Conservation (phyloP, 2,888 invertebrate genomes). For the Schizotus pectinicornis region DNA sequence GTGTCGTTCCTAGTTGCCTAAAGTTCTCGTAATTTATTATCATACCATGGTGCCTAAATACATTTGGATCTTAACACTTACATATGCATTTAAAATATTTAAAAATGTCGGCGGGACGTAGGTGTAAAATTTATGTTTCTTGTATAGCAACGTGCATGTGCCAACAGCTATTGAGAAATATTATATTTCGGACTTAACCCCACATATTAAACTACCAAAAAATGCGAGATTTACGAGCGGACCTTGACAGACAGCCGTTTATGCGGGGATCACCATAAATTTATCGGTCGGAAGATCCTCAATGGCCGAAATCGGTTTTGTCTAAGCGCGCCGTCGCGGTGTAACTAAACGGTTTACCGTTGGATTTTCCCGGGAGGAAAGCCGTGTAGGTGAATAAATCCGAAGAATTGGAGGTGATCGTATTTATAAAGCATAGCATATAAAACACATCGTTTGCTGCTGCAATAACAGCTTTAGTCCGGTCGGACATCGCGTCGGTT, state of each 20-base stretch:
- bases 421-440: slow-evolving; percentile 40
- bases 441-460: slow-evolving; percentile 48
- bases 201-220: slow-evolving; percentile 35
- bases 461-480: slow-evolving; percentile 42
- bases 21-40: slow-evolving; percentile 7
- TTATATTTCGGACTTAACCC: slow-evolving; percentile 49
- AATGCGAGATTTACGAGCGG: slow-evolving; percentile 22
- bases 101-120: slow-evolving; percentile 33
- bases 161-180: slow-evolving; percentile 51
- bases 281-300: neutral
- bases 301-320: slow-evolving; percentile 2
- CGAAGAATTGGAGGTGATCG: slow-evolving; percentile 46
- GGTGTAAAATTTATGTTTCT: slow-evolving; percentile 46
- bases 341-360: too few relatives aligned
- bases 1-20: neutral
- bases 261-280: slow-evolving; percentile 17
- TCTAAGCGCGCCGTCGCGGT: neutral
- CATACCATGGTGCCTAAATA: slow-evolving; percentile 11
- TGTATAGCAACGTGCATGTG: slow-evolving; percentile 45
- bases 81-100: slow-evolving; percentile 25
- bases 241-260: slow-evolving; percentile 14
- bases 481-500: slow-evolving; percentile 35
- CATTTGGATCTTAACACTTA: slow-evolving; percentile 19
- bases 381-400: slow-evolving; percentile 34
- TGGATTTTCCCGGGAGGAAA: neutral